A percentile compares a stretch with the other conserved stretches of the same genome.
Evolutionary conservation across 2,797 vertebrate species (phyloP).

Genomic region (Rallus crepitans): DNA sequence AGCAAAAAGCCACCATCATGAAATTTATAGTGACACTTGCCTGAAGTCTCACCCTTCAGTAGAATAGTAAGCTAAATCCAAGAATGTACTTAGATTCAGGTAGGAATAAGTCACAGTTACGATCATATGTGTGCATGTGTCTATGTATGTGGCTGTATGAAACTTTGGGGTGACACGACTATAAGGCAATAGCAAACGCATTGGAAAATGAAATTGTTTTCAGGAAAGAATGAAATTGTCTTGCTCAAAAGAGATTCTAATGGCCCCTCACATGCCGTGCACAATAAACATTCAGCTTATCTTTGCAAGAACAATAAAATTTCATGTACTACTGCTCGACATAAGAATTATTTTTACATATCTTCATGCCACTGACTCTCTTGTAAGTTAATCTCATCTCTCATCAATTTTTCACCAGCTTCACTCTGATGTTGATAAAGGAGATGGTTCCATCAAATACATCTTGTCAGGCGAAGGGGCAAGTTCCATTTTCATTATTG

Average conservation of each 20-base stretch:
- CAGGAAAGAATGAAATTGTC: constrained; percentile 33
- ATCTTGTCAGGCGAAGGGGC: constrained; percentile 94
- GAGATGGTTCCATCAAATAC: constrained; percentile 96
- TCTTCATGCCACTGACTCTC: constrained; percentile 57
- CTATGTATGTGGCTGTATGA: neutral
- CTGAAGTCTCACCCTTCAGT: neutral
- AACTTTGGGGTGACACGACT: neutral
- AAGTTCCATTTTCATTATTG: constrained; percentile 97
- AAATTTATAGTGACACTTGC: neutral
- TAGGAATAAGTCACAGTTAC: neutral
- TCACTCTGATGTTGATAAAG: constrained; percentile 97
- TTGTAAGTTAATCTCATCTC: constrained; percentile 80
- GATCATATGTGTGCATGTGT: neutral
- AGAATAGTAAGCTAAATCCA: neutral
- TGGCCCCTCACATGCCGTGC: neutral
- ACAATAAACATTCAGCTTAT: constrained; percentile 36
- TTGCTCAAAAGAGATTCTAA: constrained; percentile 38
- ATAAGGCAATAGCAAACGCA: neutral
- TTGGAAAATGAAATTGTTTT: constrained; percentile 39
- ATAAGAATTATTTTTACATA: constrained; percentile 69
- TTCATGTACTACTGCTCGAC: constrained; percentile 31
- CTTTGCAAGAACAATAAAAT: constrained; percentile 69
- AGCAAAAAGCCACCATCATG: neutral
- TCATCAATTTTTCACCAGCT: constrained; percentile 87
- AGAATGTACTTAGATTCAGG: neutral